These are phyloP conservation scores for Trachelus troglodyta DNA, from an alignment of 2,888 invertebrate species.

Conservation along the genomic window DNA sequence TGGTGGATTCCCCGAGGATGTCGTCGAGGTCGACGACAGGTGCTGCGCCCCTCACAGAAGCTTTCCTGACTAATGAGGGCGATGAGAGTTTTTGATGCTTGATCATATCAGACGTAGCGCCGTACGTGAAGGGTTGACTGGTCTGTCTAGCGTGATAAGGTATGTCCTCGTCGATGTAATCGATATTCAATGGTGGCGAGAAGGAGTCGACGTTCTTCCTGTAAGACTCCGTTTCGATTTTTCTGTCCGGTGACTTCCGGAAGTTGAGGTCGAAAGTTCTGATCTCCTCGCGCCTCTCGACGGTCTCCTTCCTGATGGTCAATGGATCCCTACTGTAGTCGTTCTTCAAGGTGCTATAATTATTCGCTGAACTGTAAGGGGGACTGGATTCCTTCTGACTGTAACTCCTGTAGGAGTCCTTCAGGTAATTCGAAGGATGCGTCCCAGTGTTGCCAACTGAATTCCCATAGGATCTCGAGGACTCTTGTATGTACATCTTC, in stretches of 20 bases:
- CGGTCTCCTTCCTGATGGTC: conserved; percentile 37
- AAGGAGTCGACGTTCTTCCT: conserved; percentile 52
- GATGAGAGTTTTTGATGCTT: conserved; percentile 83
- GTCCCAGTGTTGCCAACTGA: conserved; percentile 38
- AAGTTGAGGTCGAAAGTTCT: conserved; percentile 45
- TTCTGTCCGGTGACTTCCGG: conserved; percentile 49
- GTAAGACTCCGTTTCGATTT: conserved; percentile 31
- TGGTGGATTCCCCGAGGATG: conserved; percentile 50
- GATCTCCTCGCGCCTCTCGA: conserved; percentile 31
- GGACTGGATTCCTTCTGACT: conserved; percentile 54
- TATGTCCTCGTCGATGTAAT: conserved; percentile 74
- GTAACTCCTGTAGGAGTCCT: conserved; percentile 61
- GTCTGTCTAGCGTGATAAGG: conserved; percentile 93
- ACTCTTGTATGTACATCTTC: conserved; percentile 57
- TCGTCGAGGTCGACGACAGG: conserved; percentile 62
- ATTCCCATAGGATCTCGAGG: conserved; percentile 45
- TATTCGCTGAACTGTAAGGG: conserved; percentile 50
- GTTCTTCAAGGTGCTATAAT: conserved; percentile 56
- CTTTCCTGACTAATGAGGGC: conserved; percentile 86
- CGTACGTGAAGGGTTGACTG: conserved; percentile 91
- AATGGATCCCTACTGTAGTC: conserved; percentile 38
- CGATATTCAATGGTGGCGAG: conserved; percentile 65
- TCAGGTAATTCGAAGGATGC: conserved; percentile 55
- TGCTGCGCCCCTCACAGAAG: conserved; percentile 60
- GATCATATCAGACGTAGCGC: conserved; percentile 77